Base-by-base conservation (phyloP, 2,797 vertebrate genomes). In the Moxostoma hubbsi region DNA sequence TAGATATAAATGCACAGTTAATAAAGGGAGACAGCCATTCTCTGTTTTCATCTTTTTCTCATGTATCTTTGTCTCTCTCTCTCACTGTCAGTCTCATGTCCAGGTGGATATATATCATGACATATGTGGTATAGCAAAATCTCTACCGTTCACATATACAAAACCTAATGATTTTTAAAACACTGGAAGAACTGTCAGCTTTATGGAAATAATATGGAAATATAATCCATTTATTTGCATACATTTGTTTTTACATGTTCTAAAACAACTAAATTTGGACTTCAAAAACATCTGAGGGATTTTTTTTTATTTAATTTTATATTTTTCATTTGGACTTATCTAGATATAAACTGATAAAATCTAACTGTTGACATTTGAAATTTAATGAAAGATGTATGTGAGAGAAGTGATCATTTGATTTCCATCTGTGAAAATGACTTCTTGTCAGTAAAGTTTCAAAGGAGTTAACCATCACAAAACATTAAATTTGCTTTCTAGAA, bases 161-260 rank as follows among this genome's bases (percentile, higher is more conserved):
- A 50, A 59, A 50, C 18, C 18, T 12, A 53, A 43, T 18, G 36
- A 36, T 36, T 12, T 68, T 7, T 12, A 43, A 36, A 43, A 36
- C 12, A 36, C 36, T 9, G 68, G 6, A 73, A 62, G 47, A 62
- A 51, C 46, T 10, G 15, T 51, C 58, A 62, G 18, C 71, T 76
- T 80, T 68, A 54, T 66, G 46, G 50, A 63, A 63, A 74, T 63
- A 54, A 6, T 16, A 74, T 74, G 72, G n/a, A 63, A 63, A 74
- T 74, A 13, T 0, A 0, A 8, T 45, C 13, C 43, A 13, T 63
- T 6, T 73, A 74, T 63, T 74, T 53, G 47, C 59, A 63, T 74
- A 54, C 18, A 59, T 16, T 5, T 51, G 10, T 5, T 51, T 46
- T 67, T 50, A 67, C 10, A 45, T 58, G 36, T 36, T 5, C 36